Evolutionary conservation across 2,797 vertebrate genomes (phyloP).

Genomic region (Pelobates cultripes): DNA sequence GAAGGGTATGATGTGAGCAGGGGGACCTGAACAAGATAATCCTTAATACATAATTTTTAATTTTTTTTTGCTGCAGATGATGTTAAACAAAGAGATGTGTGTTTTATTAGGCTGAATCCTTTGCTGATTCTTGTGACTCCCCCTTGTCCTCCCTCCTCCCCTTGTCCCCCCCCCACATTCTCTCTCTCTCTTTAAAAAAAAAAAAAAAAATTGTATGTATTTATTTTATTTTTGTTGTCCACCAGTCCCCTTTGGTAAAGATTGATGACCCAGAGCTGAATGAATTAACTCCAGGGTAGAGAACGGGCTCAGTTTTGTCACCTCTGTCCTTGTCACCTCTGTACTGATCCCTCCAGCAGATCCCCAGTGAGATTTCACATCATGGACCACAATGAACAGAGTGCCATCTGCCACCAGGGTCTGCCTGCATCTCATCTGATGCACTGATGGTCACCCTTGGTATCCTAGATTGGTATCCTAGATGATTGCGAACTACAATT

Average conservation of each 20-base stretch:
- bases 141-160: neutral
- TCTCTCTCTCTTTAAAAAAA: neutral
- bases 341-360: neutral
- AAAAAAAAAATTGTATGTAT: too few species aligned
- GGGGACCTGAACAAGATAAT: neutral
- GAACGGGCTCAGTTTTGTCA: neutral
- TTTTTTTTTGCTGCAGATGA: constrained; percentile 23
- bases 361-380: neutral
- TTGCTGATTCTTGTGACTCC: neutral
- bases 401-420: neutral
- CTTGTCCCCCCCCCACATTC: neutral
- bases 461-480: too few species aligned
- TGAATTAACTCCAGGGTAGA: constrained; percentile 33
- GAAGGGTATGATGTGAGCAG: neutral
- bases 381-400: neutral
- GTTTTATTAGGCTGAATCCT: constrained; percentile 38
- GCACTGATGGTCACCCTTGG: too few species aligned
- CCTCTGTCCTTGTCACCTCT: constrained; percentile 38
- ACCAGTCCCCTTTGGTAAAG: neutral
- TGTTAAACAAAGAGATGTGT: constrained; percentile 48
- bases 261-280: constrained; percentile 24
- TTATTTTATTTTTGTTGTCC: neutral
- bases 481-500: too few species aligned
- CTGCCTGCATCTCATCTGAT: constrained; percentile 27
- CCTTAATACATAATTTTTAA: neutral